Evolutionary conservation across 2,797 vertebrate genomes (phyloP).

Genomic region (Arrhamphus sclerolepis): DNA sequence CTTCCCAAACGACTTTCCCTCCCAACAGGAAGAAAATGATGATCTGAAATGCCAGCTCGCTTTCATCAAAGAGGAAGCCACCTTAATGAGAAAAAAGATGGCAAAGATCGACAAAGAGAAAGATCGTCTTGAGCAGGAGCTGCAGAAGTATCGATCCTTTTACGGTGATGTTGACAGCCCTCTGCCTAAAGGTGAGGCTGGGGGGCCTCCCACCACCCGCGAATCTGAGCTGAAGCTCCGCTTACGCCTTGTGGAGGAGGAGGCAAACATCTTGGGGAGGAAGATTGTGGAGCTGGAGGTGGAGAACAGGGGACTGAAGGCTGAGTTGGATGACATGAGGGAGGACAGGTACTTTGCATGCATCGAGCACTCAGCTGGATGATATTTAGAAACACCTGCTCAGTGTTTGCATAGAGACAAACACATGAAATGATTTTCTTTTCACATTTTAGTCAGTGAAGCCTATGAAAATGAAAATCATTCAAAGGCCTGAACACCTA

Average conservation of each 20-base stretch:
- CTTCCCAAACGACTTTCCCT: conserved; percentile 1
- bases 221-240: conserved; percentile 97
- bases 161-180: conserved; percentile 98
- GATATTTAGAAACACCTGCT: not conserved
- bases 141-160: conserved; percentile 96
- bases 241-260: conserved; percentile 94
- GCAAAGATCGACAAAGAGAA: conserved; percentile 99
- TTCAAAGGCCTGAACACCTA: not conserved
- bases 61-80: conserved; percentile 96
- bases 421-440: not conserved
- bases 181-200: conserved; percentile 95
- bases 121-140: conserved; percentile 94
- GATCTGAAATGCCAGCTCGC: conserved; percentile 97
- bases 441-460: too few relatives aligned
- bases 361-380: not conserved
- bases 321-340: conserved; percentile 95
- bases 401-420: not conserved
- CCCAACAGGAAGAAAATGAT: conserved; percentile 91
- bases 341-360: conserved; percentile 80
- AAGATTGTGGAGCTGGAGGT: conserved; percentile 99
- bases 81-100: conserved; percentile 98
- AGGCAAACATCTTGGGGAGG: conserved; percentile 96
- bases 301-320: conserved; percentile 96
- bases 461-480: too few relatives aligned
- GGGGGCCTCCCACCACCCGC: conserved; percentile 94